Conservation (phyloP, 2,113 vertebrate genomes). For the Microtus ochrogaster region DNA sequence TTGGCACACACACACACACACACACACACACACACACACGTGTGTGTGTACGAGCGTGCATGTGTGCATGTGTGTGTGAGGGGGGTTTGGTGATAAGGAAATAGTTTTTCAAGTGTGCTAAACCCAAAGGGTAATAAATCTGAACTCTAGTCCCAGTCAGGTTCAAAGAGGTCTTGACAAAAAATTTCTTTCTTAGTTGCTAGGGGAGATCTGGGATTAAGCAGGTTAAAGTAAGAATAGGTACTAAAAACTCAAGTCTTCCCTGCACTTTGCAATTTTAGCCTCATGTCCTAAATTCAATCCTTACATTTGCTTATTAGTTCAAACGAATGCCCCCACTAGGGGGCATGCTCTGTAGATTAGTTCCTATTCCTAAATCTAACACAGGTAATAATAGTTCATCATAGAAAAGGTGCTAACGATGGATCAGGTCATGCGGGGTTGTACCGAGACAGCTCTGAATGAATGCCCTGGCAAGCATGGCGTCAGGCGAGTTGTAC, state of each 20-base stretch:
- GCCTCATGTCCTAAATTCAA: not conserved
- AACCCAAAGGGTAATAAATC: not conserved
- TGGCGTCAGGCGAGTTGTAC: not conserved
- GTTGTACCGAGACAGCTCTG: slow-evolving; percentile 47
- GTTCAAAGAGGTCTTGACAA: slow-evolving; percentile 53
- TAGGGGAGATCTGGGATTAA: not conserved
- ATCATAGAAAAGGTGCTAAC: slow-evolving; percentile 57
- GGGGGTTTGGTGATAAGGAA: slow-evolving; percentile 14
- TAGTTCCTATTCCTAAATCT: slow-evolving; percentile 65
- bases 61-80: not conserved
- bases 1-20: not conserved
- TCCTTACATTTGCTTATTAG: not conserved
- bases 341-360: slow-evolving; percentile 30
- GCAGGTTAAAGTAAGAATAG: slow-evolving; percentile 42
- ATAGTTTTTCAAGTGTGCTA: slow-evolving; percentile 50
- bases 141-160: not conserved
- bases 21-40: too few species aligned
- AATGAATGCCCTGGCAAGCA: not conserved
- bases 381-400: slow-evolving; percentile 35
- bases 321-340: not conserved
- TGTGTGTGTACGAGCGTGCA: not conserved
- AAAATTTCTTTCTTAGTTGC: not conserved
- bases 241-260: slow-evolving; percentile 19
- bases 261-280: not conserved
- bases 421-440: slow-evolving; percentile 62